Evolutionary conservation across 2,888 invertebrate genomes (phyloP), one percentile per base, ranked within the genome.

Genomic region (Sceliomorpha sp.): DNA sequence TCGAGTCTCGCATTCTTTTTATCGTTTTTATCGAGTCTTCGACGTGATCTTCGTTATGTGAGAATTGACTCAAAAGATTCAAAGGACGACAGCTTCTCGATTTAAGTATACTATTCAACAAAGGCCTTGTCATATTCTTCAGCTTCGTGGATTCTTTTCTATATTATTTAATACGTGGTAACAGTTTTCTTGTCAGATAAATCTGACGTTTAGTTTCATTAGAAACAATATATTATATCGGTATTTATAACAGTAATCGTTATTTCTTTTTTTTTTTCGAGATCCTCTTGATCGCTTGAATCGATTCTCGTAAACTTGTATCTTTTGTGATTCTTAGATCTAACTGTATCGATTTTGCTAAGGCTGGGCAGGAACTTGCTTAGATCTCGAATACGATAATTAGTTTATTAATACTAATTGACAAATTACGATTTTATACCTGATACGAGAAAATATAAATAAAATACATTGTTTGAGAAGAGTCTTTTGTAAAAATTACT

Each of bases 51-150:
- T 48, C 31, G 26, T 32, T 17, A 42, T 27, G 10, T 45, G 55
- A 67, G 67, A 67, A 67, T 60, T 60, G 67, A 59, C 58, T 60
- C 67, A 55, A 67, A 67, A 34, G 55, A 67, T 55, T 51, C 48
- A 67, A 15, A 55, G 60, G 55, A 67, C 26, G 29, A 58, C n/a
- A 48, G 48, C 40, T 48, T 47, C 13, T 9, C 7, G 3, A 1
- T 4, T 32, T 58, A 59, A 37, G 53, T 53, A 53, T 29, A 40
- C 27, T 59, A 67, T 27, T 68, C 47, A 60, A 60, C 48, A 56
- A 29, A 44, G 31, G 31, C 31, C 9, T 31, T 8, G 10, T 10
- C 31, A 31, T 9, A 31, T 31, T 10, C 10, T 10, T 29, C 8
- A 29, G n/a, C 7, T 40, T 37, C 42, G 13, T 29, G 39, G 31